Base-by-base conservation (phyloP, 2,888 invertebrate genomes). In the Xestia rhomboidea region DNA sequence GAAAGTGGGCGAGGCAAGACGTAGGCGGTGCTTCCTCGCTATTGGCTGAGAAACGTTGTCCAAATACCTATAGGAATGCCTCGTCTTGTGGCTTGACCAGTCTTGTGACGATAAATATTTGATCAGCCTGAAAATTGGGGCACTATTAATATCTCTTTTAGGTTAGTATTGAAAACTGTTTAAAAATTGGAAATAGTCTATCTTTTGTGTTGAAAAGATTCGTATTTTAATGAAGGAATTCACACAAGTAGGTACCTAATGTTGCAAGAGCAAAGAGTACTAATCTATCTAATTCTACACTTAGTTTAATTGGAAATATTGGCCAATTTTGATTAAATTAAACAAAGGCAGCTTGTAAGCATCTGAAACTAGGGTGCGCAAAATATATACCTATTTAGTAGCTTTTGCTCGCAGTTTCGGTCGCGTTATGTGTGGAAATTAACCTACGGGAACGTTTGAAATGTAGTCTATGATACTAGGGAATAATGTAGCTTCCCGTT, bases 1-100 rank as follows among this genome's bases (percentile, higher is more conserved):
- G 96, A 95, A 93, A 94, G 91, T 85, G 91, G 96, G 96, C 90
- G 94, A 90, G 90, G 88, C 83, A 92, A 95, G 95, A 94, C 92
- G 91, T 87, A 87, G 92, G 92, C 89, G 92, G 89, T 51, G 78
- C 87, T 73, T 6, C 18, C 18, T 49, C 30, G 75, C 84, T 75
- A 95, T 94, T 93, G 95, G 95, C 67, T 79, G 85, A 77, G 88
- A 86, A 81, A 83, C 60, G 38, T 44, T 11, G n/a, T 38, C 38
- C 13, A 64, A 49, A 75, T 79, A 74, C 34, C 63, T 68, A 72
- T 60, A 68, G 66, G 66, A 70, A 44, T 38, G 18, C 18, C 67
- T 11, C 2, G n/a, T 54, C 64, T 46, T 49, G 51, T 54, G 24
- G 30, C 62, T 74, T 71, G 71, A 30, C 11, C 62, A 60, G 41